Percentiles rank a stretch among this genome's conserved stretches.
phyloP scores from a whole-genome alignment of 1,140 invertebrate species.

The Ephestia elutella region DNA sequence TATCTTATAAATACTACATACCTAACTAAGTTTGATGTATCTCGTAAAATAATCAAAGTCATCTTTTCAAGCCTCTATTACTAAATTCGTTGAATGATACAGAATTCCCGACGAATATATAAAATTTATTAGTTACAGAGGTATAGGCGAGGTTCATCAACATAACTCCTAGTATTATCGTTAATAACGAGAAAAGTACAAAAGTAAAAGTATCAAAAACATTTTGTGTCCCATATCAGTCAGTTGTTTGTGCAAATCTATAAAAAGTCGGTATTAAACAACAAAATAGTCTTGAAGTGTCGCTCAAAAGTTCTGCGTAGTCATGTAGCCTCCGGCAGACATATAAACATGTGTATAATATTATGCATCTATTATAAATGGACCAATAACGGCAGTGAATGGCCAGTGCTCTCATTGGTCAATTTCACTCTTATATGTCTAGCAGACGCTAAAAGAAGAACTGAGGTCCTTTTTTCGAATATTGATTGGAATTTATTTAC shows the following conservation, averaged over 20 bases:
- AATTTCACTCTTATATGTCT: conserved; percentile 69
- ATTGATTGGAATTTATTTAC: conserved; percentile 24
- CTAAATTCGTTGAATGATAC: too few species aligned
- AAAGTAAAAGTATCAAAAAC: conserved; percentile 70
- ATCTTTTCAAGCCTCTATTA: too few species aligned
- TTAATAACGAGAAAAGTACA: conserved; percentile 66
- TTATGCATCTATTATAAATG: conserved; percentile 61
- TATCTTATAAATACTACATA: too few species aligned
- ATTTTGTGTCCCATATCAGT: conserved; percentile 71
- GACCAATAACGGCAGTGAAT: conserved; percentile 71
- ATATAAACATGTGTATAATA: conserved; percentile 67
- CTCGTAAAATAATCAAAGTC: too few species aligned
- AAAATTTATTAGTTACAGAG: conserved; percentile 32
- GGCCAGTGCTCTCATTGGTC: conserved; percentile 70
- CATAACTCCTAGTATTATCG: conserved; percentile 44
- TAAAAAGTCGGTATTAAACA: conserved; percentile 53
- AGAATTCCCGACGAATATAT: conserved; percentile 50
- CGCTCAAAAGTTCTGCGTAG: conserved; percentile 65
- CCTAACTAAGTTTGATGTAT: too few species aligned
- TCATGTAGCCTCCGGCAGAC: conserved; percentile 67
- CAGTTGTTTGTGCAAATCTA: conserved; percentile 70
- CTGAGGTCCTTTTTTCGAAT: conserved; percentile 60
- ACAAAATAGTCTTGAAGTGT: conserved; percentile 70
- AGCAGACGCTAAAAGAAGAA: conserved; percentile 63
- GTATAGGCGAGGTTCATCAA: conserved; percentile 55